Evolutionary conservation across 64 coral and sea anemone genomes (phyloP).

Genomic region (Actinia tenebrosa): DNA sequence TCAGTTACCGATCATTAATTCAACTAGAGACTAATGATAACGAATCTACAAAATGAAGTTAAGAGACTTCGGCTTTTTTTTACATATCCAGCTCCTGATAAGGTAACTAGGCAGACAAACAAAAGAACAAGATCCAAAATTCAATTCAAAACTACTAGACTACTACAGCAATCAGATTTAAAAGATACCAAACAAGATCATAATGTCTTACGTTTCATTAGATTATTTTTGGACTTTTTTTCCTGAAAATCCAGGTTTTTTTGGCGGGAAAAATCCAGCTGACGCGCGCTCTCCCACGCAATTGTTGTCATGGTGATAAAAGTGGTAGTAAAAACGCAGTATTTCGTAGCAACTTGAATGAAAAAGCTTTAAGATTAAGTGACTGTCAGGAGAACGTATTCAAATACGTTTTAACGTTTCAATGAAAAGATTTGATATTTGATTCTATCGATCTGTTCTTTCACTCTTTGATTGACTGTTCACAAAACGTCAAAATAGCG

Average conservation of each 20-base stretch:
- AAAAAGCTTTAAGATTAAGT: neutral
- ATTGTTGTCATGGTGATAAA: neutral
- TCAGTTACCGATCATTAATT: no score
- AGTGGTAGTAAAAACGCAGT: neutral
- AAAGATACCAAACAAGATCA: neutral
- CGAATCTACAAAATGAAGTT: no score
- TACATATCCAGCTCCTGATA: neutral
- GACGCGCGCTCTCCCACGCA: neutral
- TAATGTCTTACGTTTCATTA: neutral
- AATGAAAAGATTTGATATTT: neutral
- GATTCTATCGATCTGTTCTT: neutral
- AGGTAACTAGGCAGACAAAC: neutral
- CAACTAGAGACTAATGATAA: no score
- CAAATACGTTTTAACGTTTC: neutral
- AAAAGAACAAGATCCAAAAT: neutral
- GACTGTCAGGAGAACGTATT: neutral
- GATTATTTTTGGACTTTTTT: neutral
- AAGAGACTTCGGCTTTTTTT: neutral
- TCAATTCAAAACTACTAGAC: neutral
- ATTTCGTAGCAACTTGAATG: neutral
- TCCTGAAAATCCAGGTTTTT: neutral
- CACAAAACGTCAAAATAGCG: neutral
- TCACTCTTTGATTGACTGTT: neutral
- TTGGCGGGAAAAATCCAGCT: constrained; percentile 6
- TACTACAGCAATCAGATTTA: neutral